These are phyloP conservation scores for Octomys mimax DNA, from an alignment of 2,797 vertebrate genomes.

Conservation along the genomic window DNA sequence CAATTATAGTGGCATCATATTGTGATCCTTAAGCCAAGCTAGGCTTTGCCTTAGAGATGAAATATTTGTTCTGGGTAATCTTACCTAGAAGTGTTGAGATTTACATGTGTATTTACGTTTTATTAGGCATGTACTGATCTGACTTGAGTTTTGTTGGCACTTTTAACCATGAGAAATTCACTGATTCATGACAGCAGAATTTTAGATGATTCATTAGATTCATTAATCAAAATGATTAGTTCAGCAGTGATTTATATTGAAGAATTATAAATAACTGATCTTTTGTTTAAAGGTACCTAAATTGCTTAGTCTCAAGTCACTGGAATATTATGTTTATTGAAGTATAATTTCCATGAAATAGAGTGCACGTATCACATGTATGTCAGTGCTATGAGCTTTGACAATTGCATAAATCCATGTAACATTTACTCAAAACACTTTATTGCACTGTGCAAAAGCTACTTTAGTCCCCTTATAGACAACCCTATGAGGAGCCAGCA, in stretches of 20 bases:
- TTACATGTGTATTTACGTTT: slow-evolving; percentile 70
- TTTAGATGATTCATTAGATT: slow-evolving; percentile 72
- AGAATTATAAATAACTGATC: slow-evolving; percentile 53
- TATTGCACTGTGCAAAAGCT: neutral
- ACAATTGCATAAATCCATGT: neutral
- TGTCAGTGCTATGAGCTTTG: neutral
- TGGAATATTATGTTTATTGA: neutral
- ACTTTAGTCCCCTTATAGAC: neutral
- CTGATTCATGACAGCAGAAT: slow-evolving; percentile 70
- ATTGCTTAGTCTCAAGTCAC: neutral
- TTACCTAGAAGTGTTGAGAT: slow-evolving; percentile 53
- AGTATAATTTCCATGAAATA: neutral
- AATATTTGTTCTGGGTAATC: slow-evolving; percentile 57
- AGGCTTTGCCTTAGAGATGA: slow-evolving; percentile 52
- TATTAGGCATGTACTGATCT: slow-evolving; percentile 68
- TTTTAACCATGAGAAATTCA: slow-evolving; percentile 68
- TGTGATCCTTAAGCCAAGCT: neutral
- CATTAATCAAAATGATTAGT: slow-evolving; percentile 71
- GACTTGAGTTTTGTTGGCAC: slow-evolving; percentile 65
- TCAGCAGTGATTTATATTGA: slow-evolving; percentile 20
- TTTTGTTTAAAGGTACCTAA: slow-evolving; percentile 35
- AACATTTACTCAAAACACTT: neutral
- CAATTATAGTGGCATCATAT: neutral
- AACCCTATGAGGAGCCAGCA: neutral
- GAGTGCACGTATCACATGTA: neutral